These are phyloP conservation scores for Mus caroli DNA, from an alignment of 2,797 vertebrate species.

Conservation along the genomic window DNA sequence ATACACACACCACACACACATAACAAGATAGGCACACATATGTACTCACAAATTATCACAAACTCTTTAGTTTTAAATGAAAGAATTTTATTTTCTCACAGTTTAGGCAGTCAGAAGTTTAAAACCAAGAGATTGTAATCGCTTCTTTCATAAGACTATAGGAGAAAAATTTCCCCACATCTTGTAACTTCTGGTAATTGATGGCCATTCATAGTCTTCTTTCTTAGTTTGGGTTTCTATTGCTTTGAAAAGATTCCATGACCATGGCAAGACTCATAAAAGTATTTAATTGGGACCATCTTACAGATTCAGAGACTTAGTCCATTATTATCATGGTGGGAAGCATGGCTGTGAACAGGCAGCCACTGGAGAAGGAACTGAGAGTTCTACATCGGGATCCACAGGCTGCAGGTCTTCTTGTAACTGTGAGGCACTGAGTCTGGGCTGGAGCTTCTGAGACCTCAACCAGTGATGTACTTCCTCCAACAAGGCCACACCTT, in stretches of 20 bases:
- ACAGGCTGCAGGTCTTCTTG: neutral
- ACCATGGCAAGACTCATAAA: neutral
- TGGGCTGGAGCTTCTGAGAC: neutral
- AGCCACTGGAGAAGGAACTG: neutral
- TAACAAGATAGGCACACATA: neutral
- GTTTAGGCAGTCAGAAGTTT: neutral
- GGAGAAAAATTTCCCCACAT: rapidly evolving
- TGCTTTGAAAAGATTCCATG: neutral
- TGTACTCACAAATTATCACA: neutral
- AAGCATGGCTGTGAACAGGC: too few relatives aligned
- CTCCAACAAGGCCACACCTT: neutral
- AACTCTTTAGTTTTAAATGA: neutral
- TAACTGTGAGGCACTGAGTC: neutral
- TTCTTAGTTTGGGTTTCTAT: neutral
- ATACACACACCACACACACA: neutral
- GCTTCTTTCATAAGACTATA: neutral
- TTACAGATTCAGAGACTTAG: neutral
- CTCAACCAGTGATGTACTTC: neutral
- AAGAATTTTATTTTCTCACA: neutral
- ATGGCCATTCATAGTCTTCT: neutral
- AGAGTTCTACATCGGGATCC: neutral
- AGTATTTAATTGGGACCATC: neutral
- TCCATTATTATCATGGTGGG: neutral
- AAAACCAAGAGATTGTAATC: neutral
- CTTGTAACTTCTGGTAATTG: neutral